Evolutionary conservation across 2,888 invertebrate genomes (phyloP), one percentile per base, ranked within the genome.

Genomic region (Meteorus colon): DNA sequence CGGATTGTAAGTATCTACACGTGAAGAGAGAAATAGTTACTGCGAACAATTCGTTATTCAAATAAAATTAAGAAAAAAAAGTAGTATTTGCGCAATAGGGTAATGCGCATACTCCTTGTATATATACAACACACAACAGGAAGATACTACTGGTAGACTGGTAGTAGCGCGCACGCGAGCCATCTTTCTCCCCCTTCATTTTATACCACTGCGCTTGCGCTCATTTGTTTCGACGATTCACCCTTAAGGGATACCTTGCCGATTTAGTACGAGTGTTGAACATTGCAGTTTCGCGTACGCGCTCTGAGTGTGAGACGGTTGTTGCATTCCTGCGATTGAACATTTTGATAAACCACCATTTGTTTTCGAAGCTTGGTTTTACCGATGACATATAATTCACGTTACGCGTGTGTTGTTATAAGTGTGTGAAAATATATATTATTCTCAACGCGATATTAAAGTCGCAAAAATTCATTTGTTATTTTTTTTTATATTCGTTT

Each of bases 251-350:
- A 51, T 31, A 48, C 51, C 65, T 62, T 65, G 48, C 48, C 27
- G 72, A 51, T 62, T 71, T 41, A 12, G 31, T 31, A n/a, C 45
- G 31, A 73, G 16, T 73, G 12, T n/a, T 4, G 31, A 19, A 48
- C 65, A 65, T 74, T 73, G 76, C 80, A 80, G 80, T 79, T 75
- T 69, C 75, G 79, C 79, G 77, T 78, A 76, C 74, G 79, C 80
- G 80, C 78, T 79, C 63, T 68, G 51, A 19, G 68, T 69, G 78
- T 75, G 73, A 80, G 73, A 60, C 68, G 45, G 74, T 55, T 51
- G 63, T 63, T 67, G 34, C 6, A 34, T 29, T 62, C 31, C 19
- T n/a, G 3, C 19, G 10, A 37, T 14, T 59, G 24, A 45, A 62
- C 51, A 69, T 68, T 66, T 65, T 65, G 66, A 71, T 77, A 78